These are phyloP conservation scores for Tamias sibiricus DNA, from an alignment of 2,113 vertebrate genomes.

Conservation along the genomic window DNA sequence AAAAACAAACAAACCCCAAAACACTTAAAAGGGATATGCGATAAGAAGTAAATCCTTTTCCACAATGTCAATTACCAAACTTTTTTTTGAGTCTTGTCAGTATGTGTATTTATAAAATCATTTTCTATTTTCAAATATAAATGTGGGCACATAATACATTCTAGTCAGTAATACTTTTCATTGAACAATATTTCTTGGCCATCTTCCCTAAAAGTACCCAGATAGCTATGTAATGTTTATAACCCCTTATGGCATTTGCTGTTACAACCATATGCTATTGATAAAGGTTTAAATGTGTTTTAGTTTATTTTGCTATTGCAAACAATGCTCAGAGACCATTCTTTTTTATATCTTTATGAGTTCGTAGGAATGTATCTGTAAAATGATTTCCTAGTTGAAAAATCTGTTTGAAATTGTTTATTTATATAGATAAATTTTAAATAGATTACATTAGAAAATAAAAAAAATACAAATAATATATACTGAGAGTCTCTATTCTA, in stretches of 20 bases:
- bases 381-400: neutral
- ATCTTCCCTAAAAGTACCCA: neutral
- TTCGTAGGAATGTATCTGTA: no score
- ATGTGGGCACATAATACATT: neutral
- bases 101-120: neutral
- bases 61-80: neutral
- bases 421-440: constrained; percentile 5
- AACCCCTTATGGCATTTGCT: no score
- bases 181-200: neutral
- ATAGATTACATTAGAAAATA: neutral
- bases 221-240: neutral
- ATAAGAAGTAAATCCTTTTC: neutral
- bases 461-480: neutral
- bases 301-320: no score
- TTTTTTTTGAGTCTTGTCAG: neutral
- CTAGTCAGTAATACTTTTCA: neutral
- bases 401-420: neutral
- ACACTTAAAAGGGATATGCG: neutral
- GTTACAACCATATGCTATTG: no score
- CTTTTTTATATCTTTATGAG: no score
- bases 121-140: neutral
- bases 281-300: no score
- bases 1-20: neutral
- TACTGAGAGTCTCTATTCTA: neutral
- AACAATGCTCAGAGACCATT: no score